These are phyloP conservation scores for Pluvianellus socialis DNA, from an alignment of 2,113 vertebrate species.

Conservation along the genomic window DNA sequence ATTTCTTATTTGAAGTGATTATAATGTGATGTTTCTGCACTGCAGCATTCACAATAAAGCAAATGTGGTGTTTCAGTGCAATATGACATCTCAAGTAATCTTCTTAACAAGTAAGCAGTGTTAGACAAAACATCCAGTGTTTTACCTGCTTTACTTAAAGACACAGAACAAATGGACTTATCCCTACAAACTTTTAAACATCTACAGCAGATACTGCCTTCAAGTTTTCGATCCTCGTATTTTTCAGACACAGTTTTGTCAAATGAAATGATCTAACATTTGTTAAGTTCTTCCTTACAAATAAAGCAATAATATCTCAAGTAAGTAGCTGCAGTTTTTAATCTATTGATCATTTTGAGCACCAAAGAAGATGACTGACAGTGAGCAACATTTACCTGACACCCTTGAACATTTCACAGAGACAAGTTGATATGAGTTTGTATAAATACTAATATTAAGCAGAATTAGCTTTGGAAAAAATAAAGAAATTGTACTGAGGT, in stretches of 20 bases:
- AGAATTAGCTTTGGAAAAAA: slow-evolving; percentile 86
- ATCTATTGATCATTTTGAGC: slow-evolving; percentile 83
- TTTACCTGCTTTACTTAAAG: slow-evolving; percentile 64
- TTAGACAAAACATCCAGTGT: slow-evolving; percentile 66
- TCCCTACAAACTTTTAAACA: slow-evolving; percentile 63
- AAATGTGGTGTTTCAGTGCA: slow-evolving; percentile 55
- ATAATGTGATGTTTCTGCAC: slow-evolving; percentile 74
- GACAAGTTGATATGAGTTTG: slow-evolving; percentile 88
- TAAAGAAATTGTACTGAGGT: slow-evolving; percentile 89
- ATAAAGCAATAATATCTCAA: slow-evolving; percentile 77
- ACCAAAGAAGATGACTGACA: slow-evolving; percentile 83
- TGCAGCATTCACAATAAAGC: slow-evolving; percentile 73
- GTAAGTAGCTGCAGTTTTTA: slow-evolving; percentile 73
- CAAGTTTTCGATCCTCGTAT: slow-evolving; percentile 38
- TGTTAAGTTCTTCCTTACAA: slow-evolving; percentile 74
- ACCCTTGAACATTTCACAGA: slow-evolving; percentile 83
- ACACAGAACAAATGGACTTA: slow-evolving; percentile 60
- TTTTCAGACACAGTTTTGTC: slow-evolving; percentile 54
- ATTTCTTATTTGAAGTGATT: slow-evolving; percentile 77
- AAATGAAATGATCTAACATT: slow-evolving; percentile 47
- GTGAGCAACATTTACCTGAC: slow-evolving; percentile 84
- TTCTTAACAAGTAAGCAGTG: slow-evolving; percentile 76
- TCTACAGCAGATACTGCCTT: slow-evolving; percentile 41
- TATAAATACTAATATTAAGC: slow-evolving; percentile 89
- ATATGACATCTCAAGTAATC: slow-evolving; percentile 73